phyloP scores from a whole-genome alignment of 2,888 invertebrate genomes.

The Microctonus brassicae region DNA sequence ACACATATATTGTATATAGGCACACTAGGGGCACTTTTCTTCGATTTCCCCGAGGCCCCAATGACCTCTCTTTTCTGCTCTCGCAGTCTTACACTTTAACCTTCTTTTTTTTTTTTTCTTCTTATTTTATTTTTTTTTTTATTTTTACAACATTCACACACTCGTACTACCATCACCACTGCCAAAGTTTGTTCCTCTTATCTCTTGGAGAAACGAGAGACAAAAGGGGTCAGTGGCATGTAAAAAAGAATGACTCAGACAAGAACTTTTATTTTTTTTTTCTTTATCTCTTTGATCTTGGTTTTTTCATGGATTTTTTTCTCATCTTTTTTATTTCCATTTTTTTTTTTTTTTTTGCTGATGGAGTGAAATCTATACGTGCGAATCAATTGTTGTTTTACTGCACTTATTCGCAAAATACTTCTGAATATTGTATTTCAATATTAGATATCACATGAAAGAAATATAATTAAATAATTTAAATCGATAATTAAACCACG shows the following conservation, averaged over 20 bases:
- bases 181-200: constrained; percentile 36
- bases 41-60: constrained; percentile 37
- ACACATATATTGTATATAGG: constrained; percentile 8
- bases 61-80: constrained; percentile 32
- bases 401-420: not conserved
- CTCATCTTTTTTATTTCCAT: not conserved
- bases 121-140: not conserved
- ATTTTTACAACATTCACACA: not conserved
- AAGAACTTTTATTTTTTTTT: constrained; percentile 11
- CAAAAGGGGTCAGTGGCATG: constrained; percentile 26
- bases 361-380: not conserved
- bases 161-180: constrained; percentile 2
- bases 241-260: constrained; percentile 23
- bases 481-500: too few relatives aligned
- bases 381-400: not conserved
- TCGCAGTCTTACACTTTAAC: not conserved
- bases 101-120: not conserved
- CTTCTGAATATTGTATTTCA: too few relatives aligned
- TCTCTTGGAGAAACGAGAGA: constrained; percentile 24
- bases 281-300: not conserved
- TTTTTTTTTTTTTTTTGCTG: constrained; percentile 13
- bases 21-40: constrained; percentile 33
- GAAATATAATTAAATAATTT: too few relatives aligned
- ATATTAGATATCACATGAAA: too few relatives aligned
- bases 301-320: not conserved